Percentiles rank a stretch among this genome's conserved stretches.
phyloP scores from a whole-genome alignment of 30 jellyfish, hydroid and myxozoan genomes.

The Cassiopea andromeda region DNA sequence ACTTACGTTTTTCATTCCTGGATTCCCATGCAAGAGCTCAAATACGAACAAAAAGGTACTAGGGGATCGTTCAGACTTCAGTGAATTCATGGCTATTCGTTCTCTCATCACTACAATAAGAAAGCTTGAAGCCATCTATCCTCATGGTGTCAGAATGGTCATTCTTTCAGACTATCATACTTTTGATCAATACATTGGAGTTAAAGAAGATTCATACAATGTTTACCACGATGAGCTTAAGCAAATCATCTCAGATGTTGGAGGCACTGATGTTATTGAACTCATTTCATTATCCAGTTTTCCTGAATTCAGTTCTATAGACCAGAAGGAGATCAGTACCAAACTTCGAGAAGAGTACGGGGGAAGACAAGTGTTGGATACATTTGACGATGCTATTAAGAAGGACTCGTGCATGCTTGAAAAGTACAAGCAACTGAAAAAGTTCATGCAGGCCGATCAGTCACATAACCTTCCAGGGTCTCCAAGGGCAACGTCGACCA shows the following conservation, averaged over 20 bases:
- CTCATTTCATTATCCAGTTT: constrained; percentile 37
- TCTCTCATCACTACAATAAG: constrained; percentile 33
- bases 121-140: constrained; percentile 59
- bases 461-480: constrained; percentile 17
- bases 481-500: constrained; percentile 22
- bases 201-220: constrained; percentile 39
- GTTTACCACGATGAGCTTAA: constrained; percentile 37
- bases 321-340: constrained; percentile 7
- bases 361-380: not conserved
- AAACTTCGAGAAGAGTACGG: constrained; percentile 24
- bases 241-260: constrained; percentile 27
- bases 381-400: constrained; percentile 13
- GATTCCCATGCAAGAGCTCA: constrained; percentile 61
- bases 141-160: constrained; percentile 35
- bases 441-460: constrained; percentile 52
- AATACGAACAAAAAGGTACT: constrained; percentile 40
- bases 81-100: constrained; percentile 54
- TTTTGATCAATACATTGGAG: constrained; percentile 59
- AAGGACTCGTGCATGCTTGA: constrained; percentile 10
- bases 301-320: constrained; percentile 35
- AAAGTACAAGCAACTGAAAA: constrained; percentile 33
- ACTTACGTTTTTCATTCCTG: constrained; percentile 61
- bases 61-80: constrained; percentile 42
- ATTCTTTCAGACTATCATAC: constrained; percentile 71
- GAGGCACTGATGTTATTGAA: constrained; percentile 62